Evolutionary conservation across 2,797 vertebrate species (phyloP).

Genomic region (Pelochelys cantorii): DNA sequence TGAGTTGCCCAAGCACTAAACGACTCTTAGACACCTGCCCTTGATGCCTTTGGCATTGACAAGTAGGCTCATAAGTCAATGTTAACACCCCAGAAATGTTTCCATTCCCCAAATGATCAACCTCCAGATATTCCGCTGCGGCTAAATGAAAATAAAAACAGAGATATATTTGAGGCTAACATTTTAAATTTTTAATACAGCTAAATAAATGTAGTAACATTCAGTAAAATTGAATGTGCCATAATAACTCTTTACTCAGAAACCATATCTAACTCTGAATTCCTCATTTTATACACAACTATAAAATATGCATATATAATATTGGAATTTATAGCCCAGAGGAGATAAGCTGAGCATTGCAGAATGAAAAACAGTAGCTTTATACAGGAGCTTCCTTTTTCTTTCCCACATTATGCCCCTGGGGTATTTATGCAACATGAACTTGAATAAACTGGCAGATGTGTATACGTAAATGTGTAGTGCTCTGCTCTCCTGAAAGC

Average conservation of each 20-base stretch:
- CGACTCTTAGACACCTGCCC: constrained; percentile 29
- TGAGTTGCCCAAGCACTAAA: constrained; percentile 11
- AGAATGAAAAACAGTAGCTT: background rate
- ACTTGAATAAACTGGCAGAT: constrained; percentile 47
- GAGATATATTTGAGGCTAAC: background rate
- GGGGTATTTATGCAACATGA: constrained; percentile 9
- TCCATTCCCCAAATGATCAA: constrained; percentile 31
- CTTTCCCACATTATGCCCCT: background rate
- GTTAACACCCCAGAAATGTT: background rate
- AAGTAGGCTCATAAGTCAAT: constrained; percentile 7
- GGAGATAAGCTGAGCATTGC: background rate
- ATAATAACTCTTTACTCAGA: background rate
- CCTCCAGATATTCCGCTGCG: background rate
- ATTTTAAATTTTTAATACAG: background rate
- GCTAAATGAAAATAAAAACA: constrained; percentile 36
- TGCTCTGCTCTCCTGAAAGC: constrained; percentile 19
- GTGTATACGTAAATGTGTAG: constrained; percentile 25
- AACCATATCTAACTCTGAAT: background rate
- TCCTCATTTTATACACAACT: background rate
- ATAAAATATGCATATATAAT: background rate
- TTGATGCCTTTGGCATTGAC: constrained; percentile 36
- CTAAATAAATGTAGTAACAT: background rate
- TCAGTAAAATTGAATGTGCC: background rate
- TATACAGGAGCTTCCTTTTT: background rate
- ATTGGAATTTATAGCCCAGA: background rate